phyloP scores from a whole-genome alignment of 2,888 invertebrate genomes.

The Drosophila neotestacea region DNA sequence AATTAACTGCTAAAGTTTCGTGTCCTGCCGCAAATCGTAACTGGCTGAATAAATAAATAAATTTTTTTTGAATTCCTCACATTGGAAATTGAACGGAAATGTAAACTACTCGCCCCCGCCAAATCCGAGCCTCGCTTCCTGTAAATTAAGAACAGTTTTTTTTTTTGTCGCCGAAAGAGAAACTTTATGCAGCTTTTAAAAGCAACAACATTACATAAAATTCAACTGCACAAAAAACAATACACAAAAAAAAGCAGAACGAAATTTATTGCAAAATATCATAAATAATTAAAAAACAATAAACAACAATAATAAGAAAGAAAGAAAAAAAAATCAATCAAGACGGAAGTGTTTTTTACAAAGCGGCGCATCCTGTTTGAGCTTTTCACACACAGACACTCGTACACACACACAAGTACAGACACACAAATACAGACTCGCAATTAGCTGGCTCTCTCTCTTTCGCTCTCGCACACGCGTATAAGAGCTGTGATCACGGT shows the following conservation, averaged over 20 bases:
- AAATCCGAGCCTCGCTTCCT: conserved; percentile 47
- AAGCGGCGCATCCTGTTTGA: conserved; percentile 70
- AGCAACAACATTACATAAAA: conserved; percentile 1
- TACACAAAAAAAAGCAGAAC: conserved; percentile 8
- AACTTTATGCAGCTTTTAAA: not conserved
- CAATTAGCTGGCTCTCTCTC: conserved; percentile 38
- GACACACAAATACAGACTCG: not conserved
- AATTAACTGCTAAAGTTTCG: conserved; percentile 1
- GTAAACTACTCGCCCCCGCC: conserved; percentile 83
- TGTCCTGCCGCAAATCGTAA: not conserved
- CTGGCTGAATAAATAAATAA: not conserved
- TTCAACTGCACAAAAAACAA: conserved; percentile 30
- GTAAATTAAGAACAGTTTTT: conserved; percentile 41
- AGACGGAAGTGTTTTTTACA: conserved; percentile 69
- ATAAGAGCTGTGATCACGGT: conserved; percentile 52
- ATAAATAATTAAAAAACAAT: conserved; percentile 35
- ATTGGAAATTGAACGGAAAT: conserved; percentile 77
- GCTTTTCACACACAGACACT: conserved; percentile 34
- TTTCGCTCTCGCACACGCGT: conserved; percentile 34
- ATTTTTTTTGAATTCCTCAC: conserved; percentile 35
- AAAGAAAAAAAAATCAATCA: conserved; percentile 36
- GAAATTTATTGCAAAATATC: conserved; percentile 10
- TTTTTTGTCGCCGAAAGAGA: conserved; percentile 12
- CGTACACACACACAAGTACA: not conserved
- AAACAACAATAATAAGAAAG: conserved; percentile 34